Conservation (phyloP, 2,113 vertebrate species). For the Chaetops frenatus region DNA sequence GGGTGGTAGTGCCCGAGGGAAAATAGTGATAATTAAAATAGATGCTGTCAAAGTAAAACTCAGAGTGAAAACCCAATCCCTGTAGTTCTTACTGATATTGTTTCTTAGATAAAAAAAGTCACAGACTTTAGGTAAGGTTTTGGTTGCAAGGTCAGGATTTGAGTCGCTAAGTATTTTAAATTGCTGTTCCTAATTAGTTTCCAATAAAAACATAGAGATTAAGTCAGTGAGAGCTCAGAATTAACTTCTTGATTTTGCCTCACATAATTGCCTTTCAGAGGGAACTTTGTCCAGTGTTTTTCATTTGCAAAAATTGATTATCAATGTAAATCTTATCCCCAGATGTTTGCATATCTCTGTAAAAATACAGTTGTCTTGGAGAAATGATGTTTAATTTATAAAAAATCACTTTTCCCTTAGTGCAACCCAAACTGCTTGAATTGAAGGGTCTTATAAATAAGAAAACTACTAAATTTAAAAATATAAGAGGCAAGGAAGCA, state of each 20-base stretch:
- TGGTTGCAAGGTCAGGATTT: neutral
- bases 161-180: neutral
- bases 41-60: neutral
- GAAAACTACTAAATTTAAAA: neutral
- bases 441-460: neutral
- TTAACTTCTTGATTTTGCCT: neutral
- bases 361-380: neutral
- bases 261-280: neutral
- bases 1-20: neutral
- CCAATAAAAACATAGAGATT: neutral
- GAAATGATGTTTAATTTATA: neutral
- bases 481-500: neutral
- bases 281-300: neutral
- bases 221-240: neutral
- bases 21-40: neutral
- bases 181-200: neutral
- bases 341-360: neutral
- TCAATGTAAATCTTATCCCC: neutral
- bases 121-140: neutral
- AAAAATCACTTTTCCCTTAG: neutral
- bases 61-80: neutral
- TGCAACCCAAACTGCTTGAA: neutral
- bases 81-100: neutral
- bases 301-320: neutral
- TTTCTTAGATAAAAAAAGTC: neutral